Percentiles rank a stretch among this genome's conserved stretches.
phyloP scores from a whole-genome alignment of 2,797 vertebrate genomes.

The Falco concolor region DNA sequence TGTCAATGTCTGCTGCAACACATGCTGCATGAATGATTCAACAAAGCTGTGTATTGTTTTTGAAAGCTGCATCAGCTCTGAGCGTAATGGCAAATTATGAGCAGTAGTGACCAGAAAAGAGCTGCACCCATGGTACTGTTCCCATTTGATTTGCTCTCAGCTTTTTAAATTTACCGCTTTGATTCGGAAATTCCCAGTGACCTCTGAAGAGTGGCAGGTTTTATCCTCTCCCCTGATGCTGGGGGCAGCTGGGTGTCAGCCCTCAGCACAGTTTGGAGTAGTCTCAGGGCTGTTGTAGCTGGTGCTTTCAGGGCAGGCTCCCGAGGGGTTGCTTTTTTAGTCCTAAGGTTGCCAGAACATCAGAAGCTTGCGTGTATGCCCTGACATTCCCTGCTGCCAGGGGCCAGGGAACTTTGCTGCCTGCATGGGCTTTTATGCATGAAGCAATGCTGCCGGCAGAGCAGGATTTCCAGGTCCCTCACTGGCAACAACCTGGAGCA shows the following conservation, averaged over 20 bases:
- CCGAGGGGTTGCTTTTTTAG: neutral
- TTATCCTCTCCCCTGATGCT: neutral
- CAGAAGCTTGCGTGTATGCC: neutral
- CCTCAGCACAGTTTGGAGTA: neutral
- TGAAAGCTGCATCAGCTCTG: neutral
- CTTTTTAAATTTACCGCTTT: neutral
- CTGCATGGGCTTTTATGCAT: neutral
- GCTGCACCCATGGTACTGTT: neutral
- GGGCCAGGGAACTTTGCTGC: neutral
- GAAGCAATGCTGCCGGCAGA: neutral
- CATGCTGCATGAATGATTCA: neutral
- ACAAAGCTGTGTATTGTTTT: neutral
- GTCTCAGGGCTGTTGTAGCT: neutral
- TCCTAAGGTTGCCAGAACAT: neutral
- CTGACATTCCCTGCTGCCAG: neutral
- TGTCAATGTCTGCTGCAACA: neutral
- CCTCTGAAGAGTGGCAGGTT: neutral
- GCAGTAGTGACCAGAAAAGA: neutral
- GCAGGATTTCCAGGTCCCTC: neutral
- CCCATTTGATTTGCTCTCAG: neutral
- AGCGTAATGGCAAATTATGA: neutral
- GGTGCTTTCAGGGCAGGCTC: neutral
- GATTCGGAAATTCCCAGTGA: neutral
- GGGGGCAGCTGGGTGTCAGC: neutral
- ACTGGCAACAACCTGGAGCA: neutral